Base-by-base conservation (phyloP, 2,888 invertebrate genomes). In the Incurvaria masculella region DNA sequence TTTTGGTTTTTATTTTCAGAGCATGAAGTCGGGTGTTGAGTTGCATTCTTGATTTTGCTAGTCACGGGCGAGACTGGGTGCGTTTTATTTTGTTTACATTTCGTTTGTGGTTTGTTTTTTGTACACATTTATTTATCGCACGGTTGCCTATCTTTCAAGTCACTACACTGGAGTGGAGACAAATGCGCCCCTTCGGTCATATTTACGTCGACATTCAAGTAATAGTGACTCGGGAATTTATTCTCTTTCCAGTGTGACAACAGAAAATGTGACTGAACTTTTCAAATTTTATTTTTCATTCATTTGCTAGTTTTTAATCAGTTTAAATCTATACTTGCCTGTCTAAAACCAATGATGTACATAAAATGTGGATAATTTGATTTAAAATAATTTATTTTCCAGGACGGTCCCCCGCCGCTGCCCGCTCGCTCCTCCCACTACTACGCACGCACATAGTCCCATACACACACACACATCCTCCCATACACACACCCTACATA, bases 351-450 rank as follows among this genome's bases (percentile, higher is more conserved):
- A n/a, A n/a, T n/a, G n/a, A n/a, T n/a, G n/a, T n/a, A n/a, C n/a
- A n/a, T n/a, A n/a, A n/a, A n/a, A n/a, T n/a, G n/a, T n/a, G n/a
- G n/a, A n/a, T n/a, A n/a, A n/a, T n/a, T n/a, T n/a, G n/a, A n/a
- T n/a, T n/a, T n/a, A n/a, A n/a, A n/a, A n/a, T n/a, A n/a, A n/a
- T n/a, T n/a, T n/a, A n/a, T n/a, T n/a, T n/a, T n/a, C n/a, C 67
- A 78, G 76, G 76, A 78, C 55, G 75, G 73, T 0, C 76, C 76
- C 4, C 76, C 76, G 4, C 76, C 76, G 38, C 60, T 78, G 21
- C 76, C 76, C n/a, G 76, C 76, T 8, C 76, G 76, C 58, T 73
- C 73, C 33, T 76, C 75, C 5, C 73, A 72, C 58, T 76, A 71
- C 59, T 78, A 62, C 61, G 73, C 75, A 5, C 70, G 78, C 59